Evolutionary conservation across 2,113 vertebrate species (phyloP).

Genomic region (Connochaetes taurinus): DNA sequence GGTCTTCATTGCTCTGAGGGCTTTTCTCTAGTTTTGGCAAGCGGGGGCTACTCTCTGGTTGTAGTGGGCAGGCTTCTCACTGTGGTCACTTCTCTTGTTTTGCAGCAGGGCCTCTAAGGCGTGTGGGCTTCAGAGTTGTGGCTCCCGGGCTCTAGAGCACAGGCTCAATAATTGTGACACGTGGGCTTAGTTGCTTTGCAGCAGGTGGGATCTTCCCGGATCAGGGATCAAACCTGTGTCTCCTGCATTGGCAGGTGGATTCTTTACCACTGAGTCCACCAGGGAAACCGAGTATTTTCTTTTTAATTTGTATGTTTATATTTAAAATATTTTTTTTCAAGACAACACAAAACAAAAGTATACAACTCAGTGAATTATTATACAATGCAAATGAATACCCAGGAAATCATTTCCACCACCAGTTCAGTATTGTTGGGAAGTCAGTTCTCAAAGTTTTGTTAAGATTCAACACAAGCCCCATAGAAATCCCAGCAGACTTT

Average conservation of each 20-base stretch:
- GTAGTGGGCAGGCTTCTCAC: neutral
- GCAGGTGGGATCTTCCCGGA: neutral
- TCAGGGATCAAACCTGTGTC: neutral
- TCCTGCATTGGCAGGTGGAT: neutral
- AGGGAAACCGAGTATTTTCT: neutral
- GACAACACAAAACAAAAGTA: neutral
- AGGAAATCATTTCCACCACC: neutral
- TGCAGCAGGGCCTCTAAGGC: neutral
- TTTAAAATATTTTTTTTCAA: neutral
- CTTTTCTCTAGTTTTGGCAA: neutral
- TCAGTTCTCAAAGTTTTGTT: neutral
- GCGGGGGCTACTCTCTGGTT: neutral
- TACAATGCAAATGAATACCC: neutral
- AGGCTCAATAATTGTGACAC: neutral
- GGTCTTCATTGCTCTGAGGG: neutral
- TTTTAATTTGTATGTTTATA: neutral
- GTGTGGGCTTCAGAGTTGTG: neutral
- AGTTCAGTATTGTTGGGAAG: neutral
- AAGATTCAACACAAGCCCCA: neutral
- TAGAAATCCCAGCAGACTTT: neutral
- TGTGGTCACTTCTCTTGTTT: neutral
- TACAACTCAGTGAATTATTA: neutral
- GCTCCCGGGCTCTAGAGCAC: neutral
- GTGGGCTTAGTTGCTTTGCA: neutral
- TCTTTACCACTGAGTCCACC: neutral